phyloP scores from a whole-genome alignment of 2,888 invertebrate genomes.

The Drosophila prolongata region DNA sequence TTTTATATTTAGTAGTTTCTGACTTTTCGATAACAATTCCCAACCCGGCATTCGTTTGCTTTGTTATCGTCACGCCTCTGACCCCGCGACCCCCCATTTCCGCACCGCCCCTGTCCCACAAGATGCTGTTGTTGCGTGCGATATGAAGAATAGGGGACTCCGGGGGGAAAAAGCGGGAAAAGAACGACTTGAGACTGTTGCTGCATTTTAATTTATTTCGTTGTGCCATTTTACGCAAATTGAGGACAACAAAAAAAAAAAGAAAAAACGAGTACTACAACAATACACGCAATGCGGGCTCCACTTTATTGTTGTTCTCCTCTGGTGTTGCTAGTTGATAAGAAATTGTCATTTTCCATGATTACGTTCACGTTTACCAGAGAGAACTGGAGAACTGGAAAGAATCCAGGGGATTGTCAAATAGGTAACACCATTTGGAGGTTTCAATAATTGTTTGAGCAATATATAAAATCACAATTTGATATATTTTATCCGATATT shows the following conservation, averaged over 20 bases:
- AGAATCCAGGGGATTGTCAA: neutral
- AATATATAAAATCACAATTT: neutral
- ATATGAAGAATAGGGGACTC: constrained; percentile 15
- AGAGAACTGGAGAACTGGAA: neutral
- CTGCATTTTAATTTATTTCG: constrained; percentile 78
- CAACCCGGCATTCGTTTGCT: constrained; percentile 30
- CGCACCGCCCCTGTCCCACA: neutral
- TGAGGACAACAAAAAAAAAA: constrained; percentile 59
- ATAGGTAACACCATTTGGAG: neutral
- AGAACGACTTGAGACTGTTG: constrained; percentile 49
- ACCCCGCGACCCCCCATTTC: constrained; percentile 9
- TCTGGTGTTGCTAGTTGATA: constrained; percentile 58
- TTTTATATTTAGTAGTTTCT: constrained; percentile 2
- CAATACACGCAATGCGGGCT: constrained; percentile 60
- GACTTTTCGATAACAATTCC: constrained; percentile 23
- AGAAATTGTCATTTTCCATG: constrained; percentile 66
- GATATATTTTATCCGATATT: neutral
- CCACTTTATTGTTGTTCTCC: constrained; percentile 19
- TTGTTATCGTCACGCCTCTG: constrained; percentile 45
- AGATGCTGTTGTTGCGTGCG: constrained; percentile 33
- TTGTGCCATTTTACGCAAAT: constrained; percentile 77
- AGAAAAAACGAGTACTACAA: constrained; percentile 20
- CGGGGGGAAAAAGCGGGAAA: constrained; percentile 1
- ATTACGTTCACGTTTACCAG: constrained; percentile 17
- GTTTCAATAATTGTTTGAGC: neutral